These are phyloP conservation scores for Rugalucina vietnamica DNA, from an alignment of 2,888 invertebrate species.

Conservation along the genomic window DNA sequence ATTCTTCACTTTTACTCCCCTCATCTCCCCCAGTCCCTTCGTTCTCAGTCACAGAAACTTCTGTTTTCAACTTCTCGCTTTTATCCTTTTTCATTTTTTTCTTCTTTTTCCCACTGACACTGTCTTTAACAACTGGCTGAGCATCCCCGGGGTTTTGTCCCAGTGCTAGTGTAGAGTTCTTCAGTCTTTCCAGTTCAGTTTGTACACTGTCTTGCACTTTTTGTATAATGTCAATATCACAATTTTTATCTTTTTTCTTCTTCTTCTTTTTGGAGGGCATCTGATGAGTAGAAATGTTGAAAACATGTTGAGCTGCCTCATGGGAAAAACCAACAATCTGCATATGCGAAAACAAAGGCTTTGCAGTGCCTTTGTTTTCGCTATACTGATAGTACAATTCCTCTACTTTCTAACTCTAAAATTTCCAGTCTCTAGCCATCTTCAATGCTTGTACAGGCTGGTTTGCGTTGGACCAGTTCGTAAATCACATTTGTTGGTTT, in stretches of 20 bases:
- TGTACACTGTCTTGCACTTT: conserved; percentile 49
- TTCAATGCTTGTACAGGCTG: too few relatives aligned
- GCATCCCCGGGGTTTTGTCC: conserved; percentile 39
- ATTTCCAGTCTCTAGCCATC: too few relatives aligned
- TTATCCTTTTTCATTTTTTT: conserved; percentile 52
- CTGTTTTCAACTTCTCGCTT: conserved; percentile 16
- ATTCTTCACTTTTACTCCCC: conserved; percentile 36
- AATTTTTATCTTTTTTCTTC: conserved; percentile 50
- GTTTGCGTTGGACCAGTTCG: too few relatives aligned
- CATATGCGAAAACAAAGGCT: too few relatives aligned
- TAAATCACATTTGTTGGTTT: too few relatives aligned
- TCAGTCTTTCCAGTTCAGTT: conserved; percentile 41
- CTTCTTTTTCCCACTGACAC: conserved; percentile 19
- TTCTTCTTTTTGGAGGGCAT: conserved; percentile 55
- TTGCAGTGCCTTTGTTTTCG: too few relatives aligned
- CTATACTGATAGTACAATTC: too few relatives aligned
- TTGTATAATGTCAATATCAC: conserved; percentile 51
- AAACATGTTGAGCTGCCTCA: too few relatives aligned
- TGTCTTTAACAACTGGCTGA: conserved; percentile 14
- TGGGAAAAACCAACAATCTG: too few relatives aligned
- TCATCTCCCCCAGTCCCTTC: not conserved
- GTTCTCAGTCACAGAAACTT: not conserved
- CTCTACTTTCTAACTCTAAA: too few relatives aligned
- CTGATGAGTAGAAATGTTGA: conserved; percentile 32
- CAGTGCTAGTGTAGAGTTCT: conserved; percentile 33